Evolutionary conservation across 1,140 invertebrate genomes (phyloP).

Genomic region (Heterodera carotae): DNA sequence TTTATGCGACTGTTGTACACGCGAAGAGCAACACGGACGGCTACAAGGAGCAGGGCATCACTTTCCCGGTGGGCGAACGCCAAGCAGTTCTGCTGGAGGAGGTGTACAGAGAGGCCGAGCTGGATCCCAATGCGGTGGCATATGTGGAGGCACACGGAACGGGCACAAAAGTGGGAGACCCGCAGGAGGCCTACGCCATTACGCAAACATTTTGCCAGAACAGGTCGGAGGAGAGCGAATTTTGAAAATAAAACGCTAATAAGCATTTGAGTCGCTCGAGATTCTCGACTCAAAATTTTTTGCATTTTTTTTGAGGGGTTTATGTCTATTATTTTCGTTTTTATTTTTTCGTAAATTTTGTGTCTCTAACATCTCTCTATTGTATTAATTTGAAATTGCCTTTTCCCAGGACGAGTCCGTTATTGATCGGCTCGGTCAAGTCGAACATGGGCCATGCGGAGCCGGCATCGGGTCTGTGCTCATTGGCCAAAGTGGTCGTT

Average conservation of each 20-base stretch:
- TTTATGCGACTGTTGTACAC: conserved; percentile 83
- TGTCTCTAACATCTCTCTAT: too few species aligned
- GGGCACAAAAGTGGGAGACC: conserved; percentile 86
- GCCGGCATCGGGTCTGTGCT: conserved; percentile 79
- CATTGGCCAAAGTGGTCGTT: conserved; percentile 70
- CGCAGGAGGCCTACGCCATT: conserved; percentile 91
- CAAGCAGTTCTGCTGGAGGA: conserved; percentile 83
- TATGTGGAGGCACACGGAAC: conserved; percentile 96
- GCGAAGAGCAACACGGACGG: conserved; percentile 87
- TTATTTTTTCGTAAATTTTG: too few species aligned
- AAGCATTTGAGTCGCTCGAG: too few species aligned
- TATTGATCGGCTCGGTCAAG: conserved; percentile 91
- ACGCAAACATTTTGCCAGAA: conserved; percentile 86
- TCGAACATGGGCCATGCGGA: conserved; percentile 97
- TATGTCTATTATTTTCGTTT: too few species aligned
- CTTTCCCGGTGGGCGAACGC: conserved; percentile 82
- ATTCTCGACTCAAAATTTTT: too few species aligned
- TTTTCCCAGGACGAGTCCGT: conserved; percentile 71
- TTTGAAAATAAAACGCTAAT: too few species aligned
- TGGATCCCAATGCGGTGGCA: conserved; percentile 79
- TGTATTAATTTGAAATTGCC: conserved; percentile 25
- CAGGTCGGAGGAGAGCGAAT: conserved; percentile 52
- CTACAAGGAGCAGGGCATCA: conserved; percentile 79
- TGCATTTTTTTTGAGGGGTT: too few species aligned
- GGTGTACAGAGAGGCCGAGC: conserved; percentile 78